Evolutionary conservation across 2,113 vertebrate genomes (phyloP), one percentile per base, ranked within the genome.

Genomic region (Aplodontia rufa): DNA sequence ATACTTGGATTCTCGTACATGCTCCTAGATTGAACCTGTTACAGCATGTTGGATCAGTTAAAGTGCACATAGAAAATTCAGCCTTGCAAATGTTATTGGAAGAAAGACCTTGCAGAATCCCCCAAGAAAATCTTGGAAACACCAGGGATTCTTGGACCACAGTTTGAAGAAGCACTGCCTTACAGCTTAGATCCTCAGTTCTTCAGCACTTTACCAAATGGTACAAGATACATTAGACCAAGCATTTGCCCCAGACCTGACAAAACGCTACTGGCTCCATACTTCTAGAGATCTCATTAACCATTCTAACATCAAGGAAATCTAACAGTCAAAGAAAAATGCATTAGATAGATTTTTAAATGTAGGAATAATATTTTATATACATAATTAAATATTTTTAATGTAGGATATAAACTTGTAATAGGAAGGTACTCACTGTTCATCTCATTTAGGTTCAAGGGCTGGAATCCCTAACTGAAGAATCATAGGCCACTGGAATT

Each of bases 381-480:
- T 8, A 64, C 0, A 47, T 26, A 89, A 20, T 2, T 62, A 37
- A 87, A 13, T 51, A 89, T 90, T 90, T 93, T 87, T 40, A 66
- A 87, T n/a, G 86, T 51, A 10, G 28, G 9, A 78, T 4, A 47
- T 2, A 87, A 66, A 92, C 16, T 55, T 84, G 4, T 30, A 47
- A 47, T 58, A 83, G 76, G 20, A 60, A 96, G 47, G 12, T 74
- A 58, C 4, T 66, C 16, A 83, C n/a, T 66, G 8, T 16, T 75
- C 30, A 32, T 47, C 37, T 95, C 22, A 9, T 62, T 94, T 74
- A 60, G 8, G 10, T 62, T 83, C 75, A 90, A 87, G 5, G 37
- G 28, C n/a, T 82, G 71, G 91, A 94, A 84, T 79, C 22, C 62
- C 42, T 74, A 90, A 82, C 12, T 81, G 37, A 95, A 85, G 95